phyloP scores from a whole-genome alignment of 2,797 vertebrate species.

The Chloroceryle amazona region DNA sequence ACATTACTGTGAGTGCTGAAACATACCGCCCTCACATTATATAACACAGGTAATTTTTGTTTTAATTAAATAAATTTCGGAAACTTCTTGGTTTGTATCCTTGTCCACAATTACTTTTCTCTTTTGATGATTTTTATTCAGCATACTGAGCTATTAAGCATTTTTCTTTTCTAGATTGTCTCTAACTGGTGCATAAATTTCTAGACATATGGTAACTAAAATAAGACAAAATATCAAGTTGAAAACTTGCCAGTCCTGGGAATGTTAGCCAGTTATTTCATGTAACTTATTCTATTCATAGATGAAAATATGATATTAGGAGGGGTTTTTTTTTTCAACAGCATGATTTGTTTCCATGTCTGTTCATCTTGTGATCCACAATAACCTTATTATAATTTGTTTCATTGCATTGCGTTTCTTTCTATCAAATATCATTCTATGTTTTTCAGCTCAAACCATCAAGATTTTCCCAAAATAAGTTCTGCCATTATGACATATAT shows the following conservation, averaged over 20 bases:
- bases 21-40: not conserved
- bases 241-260: not conserved
- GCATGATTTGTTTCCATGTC: not conserved
- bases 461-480: not conserved
- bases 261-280: not conserved
- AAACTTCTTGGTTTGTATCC: not conserved
- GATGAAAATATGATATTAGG: not conserved
- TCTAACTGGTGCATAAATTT: not conserved
- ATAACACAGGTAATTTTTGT: not conserved
- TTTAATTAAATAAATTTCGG: not conserved
- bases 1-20: not conserved
- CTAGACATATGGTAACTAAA: not conserved
- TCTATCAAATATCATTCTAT: not conserved
- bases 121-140: not conserved
- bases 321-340: not conserved
- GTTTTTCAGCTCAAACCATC: not conserved
- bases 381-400: not conserved
- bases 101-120: not conserved
- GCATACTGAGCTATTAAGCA: not conserved
- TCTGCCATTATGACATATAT: not conserved
- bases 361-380: not conserved
- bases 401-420: not conserved
- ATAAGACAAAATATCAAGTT: not conserved
- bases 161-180: not conserved
- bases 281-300: not conserved